These are phyloP conservation scores for Hesperia comma DNA, from an alignment of 2,888 invertebrate species.

Conservation along the genomic window DNA sequence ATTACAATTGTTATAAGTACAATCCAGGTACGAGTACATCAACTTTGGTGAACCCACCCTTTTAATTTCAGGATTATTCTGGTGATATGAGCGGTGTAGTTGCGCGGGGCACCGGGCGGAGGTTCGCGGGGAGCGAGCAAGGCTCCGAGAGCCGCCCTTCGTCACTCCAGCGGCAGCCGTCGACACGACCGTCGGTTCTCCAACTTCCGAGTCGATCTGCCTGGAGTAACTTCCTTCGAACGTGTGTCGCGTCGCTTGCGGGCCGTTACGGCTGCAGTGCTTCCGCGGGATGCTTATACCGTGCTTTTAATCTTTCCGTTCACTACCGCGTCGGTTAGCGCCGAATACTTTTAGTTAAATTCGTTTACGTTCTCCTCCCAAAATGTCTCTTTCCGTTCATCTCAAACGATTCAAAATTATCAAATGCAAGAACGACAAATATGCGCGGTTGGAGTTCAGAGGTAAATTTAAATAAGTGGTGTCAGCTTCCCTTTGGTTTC, in stretches of 20 bases:
- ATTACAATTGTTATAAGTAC: not conserved
- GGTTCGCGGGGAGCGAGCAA: constrained; percentile 19
- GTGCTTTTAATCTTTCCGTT: not conserved
- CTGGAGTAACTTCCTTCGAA: constrained; percentile 37
- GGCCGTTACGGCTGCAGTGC: constrained; percentile 17
- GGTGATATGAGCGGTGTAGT: not conserved
- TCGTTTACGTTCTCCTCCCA: constrained; percentile 37
- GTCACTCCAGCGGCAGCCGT: constrained; percentile 44
- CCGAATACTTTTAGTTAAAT: constrained; percentile 1
- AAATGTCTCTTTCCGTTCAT: constrained; percentile 88
- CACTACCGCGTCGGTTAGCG: not conserved
- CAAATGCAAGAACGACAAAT: constrained; percentile 87
- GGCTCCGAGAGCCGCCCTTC: constrained; percentile 46
- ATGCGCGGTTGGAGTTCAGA: constrained; percentile 88
- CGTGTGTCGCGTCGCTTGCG: constrained; percentile 16
- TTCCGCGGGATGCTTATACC: constrained; percentile 26
- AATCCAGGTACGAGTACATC: not conserved
- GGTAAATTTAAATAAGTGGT: constrained; percentile 79
- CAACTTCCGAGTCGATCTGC: constrained; percentile 15
- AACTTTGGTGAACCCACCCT: not conserved
- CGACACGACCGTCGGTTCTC: constrained; percentile 25
- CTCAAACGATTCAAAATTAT: constrained; percentile 88
- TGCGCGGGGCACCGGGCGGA: constrained; percentile 17
- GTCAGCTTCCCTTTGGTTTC: not conserved
- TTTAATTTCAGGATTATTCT: constrained; percentile 22